Percentiles rank a stretch among this genome's conserved stretches.
phyloP scores from a whole-genome alignment of 2,888 invertebrate species.

The Xanthorhoe spadicearia region DNA sequence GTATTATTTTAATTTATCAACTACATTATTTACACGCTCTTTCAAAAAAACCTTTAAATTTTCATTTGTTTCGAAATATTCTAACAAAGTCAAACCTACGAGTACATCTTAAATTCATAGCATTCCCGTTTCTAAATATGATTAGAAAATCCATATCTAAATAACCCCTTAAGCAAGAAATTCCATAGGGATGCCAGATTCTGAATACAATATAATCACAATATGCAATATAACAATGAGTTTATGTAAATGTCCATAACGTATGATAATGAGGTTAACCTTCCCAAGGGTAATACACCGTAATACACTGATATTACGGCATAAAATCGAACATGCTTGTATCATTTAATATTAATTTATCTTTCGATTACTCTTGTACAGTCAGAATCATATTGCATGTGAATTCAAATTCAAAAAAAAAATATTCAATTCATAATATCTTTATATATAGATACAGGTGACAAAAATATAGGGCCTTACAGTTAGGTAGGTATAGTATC shows the following conservation, averaged over 20 bases:
- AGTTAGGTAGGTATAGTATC: too few species aligned
- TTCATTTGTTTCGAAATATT: background rate
- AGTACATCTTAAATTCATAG: background rate
- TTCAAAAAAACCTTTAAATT: too few species aligned
- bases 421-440: too few species aligned
- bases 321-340: slow-evolving; percentile 31
- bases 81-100: too few species aligned
- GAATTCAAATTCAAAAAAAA: background rate
- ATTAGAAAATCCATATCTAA: background rate
- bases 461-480: too few species aligned
- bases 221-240: slow-evolving; percentile 24
- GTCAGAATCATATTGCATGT: background rate
- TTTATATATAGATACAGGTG: too few species aligned
- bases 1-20: too few species aligned
- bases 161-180: slow-evolving; percentile 10
- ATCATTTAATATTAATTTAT: slow-evolving; percentile 24
- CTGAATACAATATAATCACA: slow-evolving; percentile 17
- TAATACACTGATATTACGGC: slow-evolving; percentile 30
- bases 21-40: too few species aligned
- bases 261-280: slow-evolving; percentile 34
- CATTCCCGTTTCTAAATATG: background rate
- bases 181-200: slow-evolving; percentile 13
- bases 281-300: slow-evolving; percentile 12
- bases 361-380: slow-evolving; percentile 5
- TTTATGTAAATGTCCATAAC: slow-evolving; percentile 32